Evolutionary conservation across 2,113 vertebrate genomes (phyloP).

Genomic region (Promerops cafer): DNA sequence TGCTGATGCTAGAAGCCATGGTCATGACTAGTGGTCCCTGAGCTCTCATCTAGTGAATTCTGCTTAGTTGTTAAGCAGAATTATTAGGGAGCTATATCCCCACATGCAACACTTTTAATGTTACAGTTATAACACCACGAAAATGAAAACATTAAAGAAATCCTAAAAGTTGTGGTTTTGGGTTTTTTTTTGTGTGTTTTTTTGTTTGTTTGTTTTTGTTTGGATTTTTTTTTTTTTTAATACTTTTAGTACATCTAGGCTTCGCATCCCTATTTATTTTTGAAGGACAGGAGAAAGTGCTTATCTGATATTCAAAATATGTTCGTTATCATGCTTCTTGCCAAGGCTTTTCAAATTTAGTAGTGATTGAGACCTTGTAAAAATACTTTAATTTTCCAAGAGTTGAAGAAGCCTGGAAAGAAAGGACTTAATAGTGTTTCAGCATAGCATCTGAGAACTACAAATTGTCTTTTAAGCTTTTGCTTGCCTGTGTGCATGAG

Average conservation of each 20-base stretch:
- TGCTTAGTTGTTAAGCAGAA: neutral
- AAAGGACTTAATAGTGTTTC: neutral
- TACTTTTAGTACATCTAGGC: neutral
- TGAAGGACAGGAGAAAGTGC: neutral
- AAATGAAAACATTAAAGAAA: neutral
- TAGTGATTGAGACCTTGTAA: neutral
- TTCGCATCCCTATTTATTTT: neutral
- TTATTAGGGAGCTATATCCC: neutral
- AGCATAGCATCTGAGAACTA: neutral
- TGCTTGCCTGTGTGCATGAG: neutral
- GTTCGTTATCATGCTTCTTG: neutral
- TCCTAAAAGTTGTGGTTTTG: neutral
- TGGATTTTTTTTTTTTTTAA: neutral
- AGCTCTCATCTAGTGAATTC: neutral
- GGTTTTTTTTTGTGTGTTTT: neutral
- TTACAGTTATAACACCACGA: neutral
- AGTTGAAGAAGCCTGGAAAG: neutral
- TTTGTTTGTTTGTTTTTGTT: neutral
- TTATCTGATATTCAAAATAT: neutral
- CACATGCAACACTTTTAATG: neutral
- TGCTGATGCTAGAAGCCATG: neutral
- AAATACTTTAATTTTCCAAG: neutral
- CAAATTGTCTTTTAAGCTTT: neutral
- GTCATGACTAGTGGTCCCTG: neutral
- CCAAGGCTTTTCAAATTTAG: neutral